These are phyloP conservation scores for Numenius arquata DNA, from an alignment of 2,113 vertebrate species.

Conservation along the genomic window DNA sequence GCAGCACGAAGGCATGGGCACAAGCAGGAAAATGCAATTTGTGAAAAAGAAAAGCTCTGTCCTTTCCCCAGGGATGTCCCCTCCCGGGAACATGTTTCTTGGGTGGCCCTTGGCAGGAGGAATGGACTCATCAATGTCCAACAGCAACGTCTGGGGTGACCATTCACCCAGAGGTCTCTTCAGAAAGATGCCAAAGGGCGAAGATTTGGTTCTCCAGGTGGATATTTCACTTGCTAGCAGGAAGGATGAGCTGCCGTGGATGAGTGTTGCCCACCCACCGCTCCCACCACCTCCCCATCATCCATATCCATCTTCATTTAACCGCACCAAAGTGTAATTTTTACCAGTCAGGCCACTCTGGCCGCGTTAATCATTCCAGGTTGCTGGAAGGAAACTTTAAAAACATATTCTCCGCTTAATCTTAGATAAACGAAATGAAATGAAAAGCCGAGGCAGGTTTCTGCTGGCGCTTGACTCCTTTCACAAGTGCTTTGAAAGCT, in stretches of 20 bases:
- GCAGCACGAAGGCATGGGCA: rapidly evolving
- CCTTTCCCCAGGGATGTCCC: not conserved
- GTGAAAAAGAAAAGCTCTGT: not conserved
- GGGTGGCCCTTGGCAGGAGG: not conserved
- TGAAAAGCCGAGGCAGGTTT: not conserved
- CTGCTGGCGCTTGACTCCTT: not conserved
- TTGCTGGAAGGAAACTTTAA: not conserved
- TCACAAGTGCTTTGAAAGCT: not conserved
- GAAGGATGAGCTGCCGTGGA: not conserved
- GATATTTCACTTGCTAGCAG: no score
- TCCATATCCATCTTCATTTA: not conserved
- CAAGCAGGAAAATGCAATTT: not conserved
- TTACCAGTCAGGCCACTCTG: not conserved
- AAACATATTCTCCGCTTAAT: not conserved
- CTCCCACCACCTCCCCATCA: not conserved
- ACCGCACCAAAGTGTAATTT: not conserved
- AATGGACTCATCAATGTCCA: rapidly evolving
- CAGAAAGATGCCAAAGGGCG: not conserved
- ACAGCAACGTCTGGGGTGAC: not conserved
- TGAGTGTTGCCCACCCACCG: rapidly evolving
- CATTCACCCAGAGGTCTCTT: rapidly evolving
- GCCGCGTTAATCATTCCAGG: not conserved
- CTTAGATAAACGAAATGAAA: not conserved
- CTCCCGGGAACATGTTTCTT: not conserved
- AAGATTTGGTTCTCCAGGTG: not conserved